phyloP scores from a whole-genome alignment of 1,140 invertebrate species.

The Neocloeon triangulifer region DNA sequence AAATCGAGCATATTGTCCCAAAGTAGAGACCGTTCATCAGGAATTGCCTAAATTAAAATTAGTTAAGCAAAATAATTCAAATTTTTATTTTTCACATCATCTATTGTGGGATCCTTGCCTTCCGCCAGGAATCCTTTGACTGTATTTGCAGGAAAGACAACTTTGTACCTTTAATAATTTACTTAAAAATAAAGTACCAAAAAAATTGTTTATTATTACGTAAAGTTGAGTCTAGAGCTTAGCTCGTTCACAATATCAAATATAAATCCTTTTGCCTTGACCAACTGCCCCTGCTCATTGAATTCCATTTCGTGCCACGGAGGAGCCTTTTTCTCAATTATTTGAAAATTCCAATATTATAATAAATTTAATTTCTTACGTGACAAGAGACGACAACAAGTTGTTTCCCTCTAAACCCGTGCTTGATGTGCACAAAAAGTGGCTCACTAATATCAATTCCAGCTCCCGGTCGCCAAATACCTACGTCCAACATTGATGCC shows the following conservation, averaged over 20 bases:
- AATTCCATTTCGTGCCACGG: constrained; percentile 53
- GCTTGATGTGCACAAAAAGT: constrained; percentile 52
- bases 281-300: constrained; percentile 26
- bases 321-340: constrained; percentile 36
- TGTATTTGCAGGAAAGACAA: constrained; percentile 16
- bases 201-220: constrained; percentile 18
- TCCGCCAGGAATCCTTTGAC: constrained; percentile 9
- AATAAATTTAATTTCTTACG: constrained; percentile 21
- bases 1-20: constrained; percentile 14
- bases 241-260: constrained; percentile 62
- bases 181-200: constrained; percentile 10
- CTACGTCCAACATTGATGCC: constrained; percentile 29
- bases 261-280: constrained; percentile 38
- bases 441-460: constrained; percentile 40
- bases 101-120: constrained; percentile 1
- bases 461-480: constrained; percentile 42
- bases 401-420: constrained; percentile 51
- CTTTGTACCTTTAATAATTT: constrained; percentile 18
- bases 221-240: constrained; percentile 59
- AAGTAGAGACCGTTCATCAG: constrained; percentile 8
- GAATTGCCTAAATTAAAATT: constrained; percentile 7
- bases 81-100: constrained; percentile 5
- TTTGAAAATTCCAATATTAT: constrained; percentile 1
- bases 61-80: constrained; percentile 2
- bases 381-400: constrained; percentile 43